These are phyloP conservation scores for Prionace glauca DNA, from an alignment of 2,797 vertebrate genomes.

Conservation along the genomic window DNA sequence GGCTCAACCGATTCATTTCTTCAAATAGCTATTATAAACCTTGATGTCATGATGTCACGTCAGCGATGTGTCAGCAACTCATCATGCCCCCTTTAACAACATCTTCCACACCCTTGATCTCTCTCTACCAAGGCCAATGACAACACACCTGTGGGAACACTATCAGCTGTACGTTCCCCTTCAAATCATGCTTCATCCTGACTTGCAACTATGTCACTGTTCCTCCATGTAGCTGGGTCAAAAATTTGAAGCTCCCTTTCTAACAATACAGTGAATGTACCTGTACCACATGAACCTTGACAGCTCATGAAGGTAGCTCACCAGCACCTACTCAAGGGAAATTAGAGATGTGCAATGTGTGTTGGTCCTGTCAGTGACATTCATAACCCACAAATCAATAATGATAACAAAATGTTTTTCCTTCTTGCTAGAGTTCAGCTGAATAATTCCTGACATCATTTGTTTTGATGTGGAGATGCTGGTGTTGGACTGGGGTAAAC, in stretches of 20 bases:
- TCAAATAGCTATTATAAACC: too few species aligned
- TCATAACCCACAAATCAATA: too few species aligned
- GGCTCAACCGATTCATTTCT: too few species aligned
- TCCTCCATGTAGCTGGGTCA: not conserved
- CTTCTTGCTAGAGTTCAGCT: not conserved
- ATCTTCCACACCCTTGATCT: not conserved
- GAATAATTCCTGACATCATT: not conserved
- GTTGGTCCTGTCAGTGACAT: not conserved
- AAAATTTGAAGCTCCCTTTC: not conserved
- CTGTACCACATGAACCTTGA: not conserved
- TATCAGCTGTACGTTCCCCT: not conserved
- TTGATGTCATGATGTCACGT: too few species aligned
- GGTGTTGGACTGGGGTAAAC: too few species aligned
- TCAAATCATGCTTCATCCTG: not conserved
- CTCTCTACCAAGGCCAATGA: not conserved
- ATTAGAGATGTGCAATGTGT: not conserved
- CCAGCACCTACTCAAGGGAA: not conserved
- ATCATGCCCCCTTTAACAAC: not conserved
- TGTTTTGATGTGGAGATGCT: not conserved
- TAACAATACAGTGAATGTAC: not conserved
- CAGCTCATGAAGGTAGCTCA: not conserved
- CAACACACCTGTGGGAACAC: not conserved
- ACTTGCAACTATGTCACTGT: not conserved
- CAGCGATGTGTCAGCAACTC: too few species aligned
- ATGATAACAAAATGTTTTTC: not conserved